Conservation (phyloP, 2,888 invertebrate genomes). For the Anagyrus pseudococci region DNA sequence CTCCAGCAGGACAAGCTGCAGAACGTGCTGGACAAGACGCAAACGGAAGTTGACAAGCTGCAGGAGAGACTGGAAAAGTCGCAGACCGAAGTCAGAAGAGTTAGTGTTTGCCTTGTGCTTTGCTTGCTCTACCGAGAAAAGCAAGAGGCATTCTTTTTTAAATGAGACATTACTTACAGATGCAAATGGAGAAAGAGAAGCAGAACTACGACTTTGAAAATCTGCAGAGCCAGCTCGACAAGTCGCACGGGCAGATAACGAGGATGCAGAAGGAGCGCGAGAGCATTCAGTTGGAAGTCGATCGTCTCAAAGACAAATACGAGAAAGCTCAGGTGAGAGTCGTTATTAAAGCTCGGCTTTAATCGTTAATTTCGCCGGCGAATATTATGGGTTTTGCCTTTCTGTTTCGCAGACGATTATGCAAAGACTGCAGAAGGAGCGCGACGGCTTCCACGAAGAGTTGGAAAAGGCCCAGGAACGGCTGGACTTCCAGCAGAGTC, state of each 20-base stretch:
- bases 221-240: slow-evolving; percentile 88
- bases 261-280: slow-evolving; percentile 91
- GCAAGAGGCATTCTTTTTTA: too few species aligned
- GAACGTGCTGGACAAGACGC: slow-evolving; percentile 85
- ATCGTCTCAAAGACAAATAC: slow-evolving; percentile 85
- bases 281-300: slow-evolving; percentile 81
- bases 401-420: slow-evolving; percentile 68
- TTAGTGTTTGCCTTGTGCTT: too few species aligned
- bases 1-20: slow-evolving; percentile 91
- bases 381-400: not conserved
- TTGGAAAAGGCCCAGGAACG: slow-evolving; percentile 82
- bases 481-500: slow-evolving; percentile 80
- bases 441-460: slow-evolving; percentile 82
- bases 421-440: slow-evolving; percentile 85
- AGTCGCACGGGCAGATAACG: slow-evolving; percentile 84
- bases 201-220: slow-evolving; percentile 90
- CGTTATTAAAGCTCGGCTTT: too few species aligned
- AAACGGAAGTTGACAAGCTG: slow-evolving; percentile 87
- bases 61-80: slow-evolving; percentile 88
- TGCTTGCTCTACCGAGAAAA: too few species aligned
- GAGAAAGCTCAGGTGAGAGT: slow-evolving; percentile 88
- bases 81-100: slow-evolving; percentile 82
- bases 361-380: too few species aligned
- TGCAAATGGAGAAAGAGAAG: slow-evolving; percentile 91
- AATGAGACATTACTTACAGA: slow-evolving; percentile 64